Evolutionary conservation across 2,113 vertebrate genomes (phyloP), one percentile per base, ranked within the genome.

Genomic region (Tympanuchus pallidicinctus): DNA sequence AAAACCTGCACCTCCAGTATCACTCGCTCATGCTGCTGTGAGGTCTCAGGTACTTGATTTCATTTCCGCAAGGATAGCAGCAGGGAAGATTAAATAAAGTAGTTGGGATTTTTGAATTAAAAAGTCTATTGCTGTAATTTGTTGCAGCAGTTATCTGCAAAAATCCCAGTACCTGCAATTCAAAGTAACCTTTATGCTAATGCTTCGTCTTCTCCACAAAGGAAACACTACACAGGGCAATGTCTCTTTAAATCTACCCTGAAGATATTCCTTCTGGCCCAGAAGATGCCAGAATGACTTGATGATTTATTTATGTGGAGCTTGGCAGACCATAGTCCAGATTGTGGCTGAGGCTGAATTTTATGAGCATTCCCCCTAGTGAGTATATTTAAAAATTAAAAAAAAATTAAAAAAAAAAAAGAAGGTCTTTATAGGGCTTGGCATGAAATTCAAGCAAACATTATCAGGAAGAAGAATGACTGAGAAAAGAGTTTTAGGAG

Each of bases 261-360:
- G 21, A 97, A 97, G 91, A 92, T 97, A 97, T 96, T 96, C 96
- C 97, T 98, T 82, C 95, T 94, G 97, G 97, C 89, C 95, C 95
- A 96, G 92, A 97, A 96, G 95, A 97, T 98, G 97, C 97, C 97
- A 98, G 97, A 97, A 97, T 96, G 97, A 98, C 97, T 98, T 83
- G 92, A 97, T 98, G 97, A 98, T 98, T 98, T 97, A 98, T 98
- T 97, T 98, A 96, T 95, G 95, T 92, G 87, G 94, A 95, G 93
- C 94, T 97, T 98, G 97, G 97, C 98, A 98, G 97, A 95, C 97
- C 94, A 91, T 94, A 95, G 95, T 97, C 97, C 98, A 97, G 97
- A 98, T 94, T 98, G 97, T 97, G 97, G 95, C 95, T 97, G 97
- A 97, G 97, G 84, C 93, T 96, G 96, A 97, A 96, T 97, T 97